Evolutionary conservation across 1,140 invertebrate genomes (phyloP), one percentile per base, ranked within the genome.

Genomic region (Papilio machaon): DNA sequence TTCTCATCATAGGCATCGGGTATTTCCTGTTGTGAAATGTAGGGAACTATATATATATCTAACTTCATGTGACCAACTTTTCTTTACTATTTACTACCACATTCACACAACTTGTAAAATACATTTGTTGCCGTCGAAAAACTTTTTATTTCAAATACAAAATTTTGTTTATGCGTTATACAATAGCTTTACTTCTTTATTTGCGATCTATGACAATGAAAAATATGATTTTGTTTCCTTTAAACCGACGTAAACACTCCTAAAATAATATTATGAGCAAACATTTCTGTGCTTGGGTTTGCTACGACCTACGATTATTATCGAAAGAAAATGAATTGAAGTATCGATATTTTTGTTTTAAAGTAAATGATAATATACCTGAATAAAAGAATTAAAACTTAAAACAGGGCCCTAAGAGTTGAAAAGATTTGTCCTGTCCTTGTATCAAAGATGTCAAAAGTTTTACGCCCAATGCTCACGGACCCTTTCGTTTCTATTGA

Each of bases 211-310:
- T 58, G 7, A 60, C 60, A 64, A 64, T 5, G 11, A 30, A 64
- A 19, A 60, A 9, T 64, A 64, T 23, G 4, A 30, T 30, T 64
- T 64, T 64, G 60, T 30, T 64, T 64, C 60, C 60, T 64, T 64
- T 30, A 19, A 30, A 30, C 8, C 23, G 9, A 23, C 23, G 19
- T 64, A 30, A 64, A 64, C 54, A 58, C 54, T 15, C 54, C 54
- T 58, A 58, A n/a, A 17, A 58, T n/a, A 64, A 64, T 64, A 64
- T 64, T 30, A 64, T 30, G 23, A 64, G 60, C 60, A 64, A 64
- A 64, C 60, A 64, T 64, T 64, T 64, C 60, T 64, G 60, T 64
- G 60, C 30, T 13, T 11, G 10, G 19, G 10, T 30, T 64, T 19
- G 30, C 60, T 64, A 19, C 9, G 9, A 64, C 60, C n/a, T n/a